Percentiles rank a stretch among this genome's conserved stretches.
phyloP scores from a whole-genome alignment of 1,140 invertebrate genomes.

The Solenopsis fugax region DNA sequence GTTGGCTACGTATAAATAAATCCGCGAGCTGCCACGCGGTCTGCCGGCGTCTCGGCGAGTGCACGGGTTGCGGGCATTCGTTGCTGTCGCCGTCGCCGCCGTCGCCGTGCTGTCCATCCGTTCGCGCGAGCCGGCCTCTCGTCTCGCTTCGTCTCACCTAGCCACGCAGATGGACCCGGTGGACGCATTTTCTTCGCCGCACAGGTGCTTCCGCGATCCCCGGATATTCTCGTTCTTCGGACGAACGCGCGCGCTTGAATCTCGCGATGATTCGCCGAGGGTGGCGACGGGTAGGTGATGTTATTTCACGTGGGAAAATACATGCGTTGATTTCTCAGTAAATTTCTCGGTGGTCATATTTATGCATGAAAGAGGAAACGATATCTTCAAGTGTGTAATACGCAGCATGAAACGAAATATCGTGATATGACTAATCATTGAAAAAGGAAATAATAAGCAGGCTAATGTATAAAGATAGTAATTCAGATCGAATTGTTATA shows the following conservation, averaged over 20 bases:
- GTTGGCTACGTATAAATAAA: constrained; percentile 80
- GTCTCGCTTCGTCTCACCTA: constrained; percentile 16
- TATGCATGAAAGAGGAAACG: background rate
- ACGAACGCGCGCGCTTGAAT: background rate
- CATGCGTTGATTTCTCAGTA: background rate
- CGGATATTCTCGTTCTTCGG: constrained; percentile 65
- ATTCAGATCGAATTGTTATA: background rate
- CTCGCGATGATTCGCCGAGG: background rate
- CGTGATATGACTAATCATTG: background rate
- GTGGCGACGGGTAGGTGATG: background rate
- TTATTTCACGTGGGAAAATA: constrained; percentile 21
- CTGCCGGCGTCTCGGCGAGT: constrained; percentile 80
- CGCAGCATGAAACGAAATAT: background rate
- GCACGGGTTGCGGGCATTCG: constrained; percentile 34
- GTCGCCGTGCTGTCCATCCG: constrained; percentile 34
- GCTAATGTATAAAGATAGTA: background rate
- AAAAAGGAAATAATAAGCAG: background rate
- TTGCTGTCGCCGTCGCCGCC: constrained; percentile 22
- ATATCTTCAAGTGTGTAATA: background rate
- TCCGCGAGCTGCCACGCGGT: constrained; percentile 84
- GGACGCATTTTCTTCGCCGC: constrained; percentile 72
- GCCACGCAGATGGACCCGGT: constrained; percentile 31
- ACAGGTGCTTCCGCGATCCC: constrained; percentile 81
- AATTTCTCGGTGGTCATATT: constrained; percentile 14
- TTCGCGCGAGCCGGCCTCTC: background rate